Evolutionary conservation across 2,888 invertebrate species (phyloP), one percentile per base, ranked within the genome.

Genomic region (Aleiodes testaceus): DNA sequence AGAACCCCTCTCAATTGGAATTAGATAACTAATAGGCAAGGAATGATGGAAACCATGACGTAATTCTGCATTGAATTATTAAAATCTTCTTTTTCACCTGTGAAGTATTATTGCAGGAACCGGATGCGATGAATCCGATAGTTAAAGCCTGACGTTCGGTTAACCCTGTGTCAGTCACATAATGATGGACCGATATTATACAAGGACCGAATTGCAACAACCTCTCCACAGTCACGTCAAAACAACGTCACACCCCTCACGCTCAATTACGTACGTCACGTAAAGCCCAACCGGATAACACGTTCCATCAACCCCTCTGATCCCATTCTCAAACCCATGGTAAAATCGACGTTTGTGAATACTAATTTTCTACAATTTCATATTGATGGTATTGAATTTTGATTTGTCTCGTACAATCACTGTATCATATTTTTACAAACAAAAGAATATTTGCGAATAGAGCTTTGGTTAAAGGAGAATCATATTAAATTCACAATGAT

Each of bases 351-450:
- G 47, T 68, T 55, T 53, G 71, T 77, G 83, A 82, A 84, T 82
- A 81, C 83, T 83, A 85, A 85, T 84, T 81, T 73, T 64, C 20
- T n/a, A 22, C 14, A 47, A 63, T 45, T 45, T 63, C 22, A 44
- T 18, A 63, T 63, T 63, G 45, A 45, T 63, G 45, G 22, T 63
- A 63, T 63, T 45, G 45, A 63, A 63, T 63, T 63, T 44, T 63
- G 44, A 45, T 63, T 63, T 45, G 44, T 45, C 20, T 7, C 1
- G 36, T 36, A 2, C 9, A 7, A 36, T 14, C 4, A 6, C 6
- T n/a, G 11, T 47, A 47, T 14, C n/a, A 47, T n/a, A 47, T 3
- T 14, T n/a, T 26, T 26, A 5, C 26, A 26, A 47, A 47, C 3
- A 47, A 14, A 47, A n/a, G 6, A 20, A 4, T 16, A 63, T 1